These are phyloP conservation scores for Anseranas semipalmata DNA, from an alignment of 2,113 vertebrate genomes.

Conservation along the genomic window DNA sequence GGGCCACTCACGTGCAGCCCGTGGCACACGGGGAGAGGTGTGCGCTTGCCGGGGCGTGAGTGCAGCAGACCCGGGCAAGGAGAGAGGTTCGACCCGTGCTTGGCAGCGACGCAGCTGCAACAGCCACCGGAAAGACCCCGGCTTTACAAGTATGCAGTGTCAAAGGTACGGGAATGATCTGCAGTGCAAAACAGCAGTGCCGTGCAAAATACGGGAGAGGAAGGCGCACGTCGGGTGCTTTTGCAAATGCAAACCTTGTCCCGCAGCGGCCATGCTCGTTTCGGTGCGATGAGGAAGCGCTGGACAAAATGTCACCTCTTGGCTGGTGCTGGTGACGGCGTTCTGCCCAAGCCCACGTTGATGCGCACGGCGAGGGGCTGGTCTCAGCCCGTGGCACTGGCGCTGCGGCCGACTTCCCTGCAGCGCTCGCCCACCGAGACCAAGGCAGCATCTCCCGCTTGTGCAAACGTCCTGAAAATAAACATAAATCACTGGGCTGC, in stretches of 20 bases:
- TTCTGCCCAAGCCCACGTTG: too few species aligned
- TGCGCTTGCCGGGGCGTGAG: background rate
- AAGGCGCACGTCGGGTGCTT: too few species aligned
- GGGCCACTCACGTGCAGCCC: background rate
- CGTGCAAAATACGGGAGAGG: background rate
- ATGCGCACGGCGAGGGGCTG: too few species aligned
- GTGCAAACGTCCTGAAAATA: background rate
- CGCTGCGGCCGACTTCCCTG: too few species aligned
- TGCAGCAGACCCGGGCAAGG: background rate
- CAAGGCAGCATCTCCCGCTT: background rate
- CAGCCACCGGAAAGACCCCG: rapidly evolving
- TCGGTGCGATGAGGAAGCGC: too few species aligned
- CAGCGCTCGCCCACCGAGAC: background rate
- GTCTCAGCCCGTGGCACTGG: too few species aligned
- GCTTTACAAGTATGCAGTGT: rapidly evolving
- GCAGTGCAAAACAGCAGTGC: rapidly evolving
- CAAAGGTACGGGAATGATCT: rapidly evolving
- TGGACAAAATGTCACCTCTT: too few species aligned
- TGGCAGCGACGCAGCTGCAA: background rate
- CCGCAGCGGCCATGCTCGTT: too few species aligned
- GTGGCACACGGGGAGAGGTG: rapidly evolving
- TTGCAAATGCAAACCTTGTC: too few species aligned
- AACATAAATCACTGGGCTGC: rapidly evolving
- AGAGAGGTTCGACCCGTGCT: rapidly evolving
- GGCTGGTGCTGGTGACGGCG: too few species aligned